Conservation (phyloP, 2,113 vertebrate species). For the Zapornia atra region DNA sequence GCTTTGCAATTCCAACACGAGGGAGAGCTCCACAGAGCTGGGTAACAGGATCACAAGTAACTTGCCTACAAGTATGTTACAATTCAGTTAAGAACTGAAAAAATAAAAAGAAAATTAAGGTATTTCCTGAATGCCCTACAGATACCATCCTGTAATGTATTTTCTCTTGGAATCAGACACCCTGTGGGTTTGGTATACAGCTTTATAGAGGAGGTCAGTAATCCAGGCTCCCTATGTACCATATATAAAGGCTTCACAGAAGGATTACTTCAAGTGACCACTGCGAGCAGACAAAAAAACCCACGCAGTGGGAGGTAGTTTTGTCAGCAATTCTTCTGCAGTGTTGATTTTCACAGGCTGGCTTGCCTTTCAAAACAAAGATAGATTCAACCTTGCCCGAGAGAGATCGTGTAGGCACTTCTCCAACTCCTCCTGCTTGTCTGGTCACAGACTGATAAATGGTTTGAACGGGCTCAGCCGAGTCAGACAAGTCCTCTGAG, state of each 20-base stretch:
- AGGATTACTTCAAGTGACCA: neutral
- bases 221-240: neutral
- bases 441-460: neutral
- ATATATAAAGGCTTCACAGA: neutral
- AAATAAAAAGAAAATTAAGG: neutral
- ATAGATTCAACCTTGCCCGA: neutral
- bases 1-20: neutral
- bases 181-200: neutral
- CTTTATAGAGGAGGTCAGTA: neutral
- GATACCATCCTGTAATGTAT: rapidly evolving
- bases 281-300: neutral
- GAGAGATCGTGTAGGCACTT: neutral
- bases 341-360: neutral
- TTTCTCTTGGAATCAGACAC: neutral
- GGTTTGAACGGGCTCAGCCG: rapidly evolving
- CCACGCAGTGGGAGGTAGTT: neutral
- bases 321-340: neutral
- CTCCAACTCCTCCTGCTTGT: neutral
- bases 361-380: neutral
- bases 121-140: neutral
- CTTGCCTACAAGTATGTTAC: neutral
- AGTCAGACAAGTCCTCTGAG: neutral
- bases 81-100: neutral
- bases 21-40: neutral
- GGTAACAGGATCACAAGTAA: no score